Conservation (phyloP, 1,140 invertebrate species). For the Nebria ingens region DNA sequence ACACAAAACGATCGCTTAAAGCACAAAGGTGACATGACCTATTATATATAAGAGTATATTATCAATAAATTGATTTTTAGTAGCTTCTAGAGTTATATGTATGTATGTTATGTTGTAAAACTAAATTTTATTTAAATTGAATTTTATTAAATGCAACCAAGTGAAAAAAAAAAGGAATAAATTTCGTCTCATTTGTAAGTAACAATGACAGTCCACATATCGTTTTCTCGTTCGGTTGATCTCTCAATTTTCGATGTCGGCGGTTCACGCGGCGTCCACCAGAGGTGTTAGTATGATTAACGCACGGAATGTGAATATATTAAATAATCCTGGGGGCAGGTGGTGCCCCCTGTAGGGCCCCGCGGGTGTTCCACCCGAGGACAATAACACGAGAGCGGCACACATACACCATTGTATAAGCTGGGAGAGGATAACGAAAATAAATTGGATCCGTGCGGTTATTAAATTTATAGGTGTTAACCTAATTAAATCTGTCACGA, state of each 20-base stretch:
- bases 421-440: neutral
- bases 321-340: conserved; percentile 32
- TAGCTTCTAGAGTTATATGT: too few species aligned
- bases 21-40: too few species aligned
- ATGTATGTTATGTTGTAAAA: too few species aligned
- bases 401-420: neutral
- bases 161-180: too few species aligned
- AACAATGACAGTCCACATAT: too few species aligned
- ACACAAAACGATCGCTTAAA: too few species aligned
- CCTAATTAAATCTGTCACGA: conserved; percentile 7
- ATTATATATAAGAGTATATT: too few species aligned
- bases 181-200: too few species aligned
- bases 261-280: neutral
- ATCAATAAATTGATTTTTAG: too few species aligned
- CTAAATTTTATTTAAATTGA: too few species aligned
- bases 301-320: conserved; percentile 31
- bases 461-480: conserved; percentile 9
- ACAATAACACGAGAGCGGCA: neutral
- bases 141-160: too few species aligned
- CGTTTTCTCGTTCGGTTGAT: neutral
- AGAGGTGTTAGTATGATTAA: conserved; percentile 31
- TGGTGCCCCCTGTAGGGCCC: conserved; percentile 22
- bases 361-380: conserved; percentile 15
- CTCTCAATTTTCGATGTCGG: neutral
- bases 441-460: neutral